Conservation (phyloP, 2,888 invertebrate species). For the Tuta absoluta region DNA sequence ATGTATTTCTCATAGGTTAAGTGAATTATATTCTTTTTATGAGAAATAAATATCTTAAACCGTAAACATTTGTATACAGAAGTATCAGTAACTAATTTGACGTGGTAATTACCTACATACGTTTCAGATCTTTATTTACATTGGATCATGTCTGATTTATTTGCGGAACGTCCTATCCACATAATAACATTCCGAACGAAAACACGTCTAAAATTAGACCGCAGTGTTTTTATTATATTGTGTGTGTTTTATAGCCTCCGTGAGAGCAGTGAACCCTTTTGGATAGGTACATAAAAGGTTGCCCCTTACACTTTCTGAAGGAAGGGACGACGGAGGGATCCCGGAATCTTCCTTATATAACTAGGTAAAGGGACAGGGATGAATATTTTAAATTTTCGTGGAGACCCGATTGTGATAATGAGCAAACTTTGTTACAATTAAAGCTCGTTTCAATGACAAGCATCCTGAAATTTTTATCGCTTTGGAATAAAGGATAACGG, state of each 20-base stretch:
- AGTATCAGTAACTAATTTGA: no score
- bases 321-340: not conserved
- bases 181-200: not conserved
- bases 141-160: not conserved
- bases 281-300: not conserved
- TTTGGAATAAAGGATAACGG: not conserved
- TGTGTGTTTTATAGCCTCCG: not conserved
- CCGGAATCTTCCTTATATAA: not conserved
- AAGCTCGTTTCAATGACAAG: not conserved
- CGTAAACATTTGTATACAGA: no score
- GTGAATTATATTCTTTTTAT: no score
- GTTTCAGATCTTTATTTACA: not conserved
- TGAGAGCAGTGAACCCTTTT: not conserved
- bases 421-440: not conserved
- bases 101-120: not conserved
- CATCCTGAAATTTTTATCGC: not conserved
- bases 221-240: not conserved
- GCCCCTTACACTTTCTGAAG: not conserved
- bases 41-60: no score
- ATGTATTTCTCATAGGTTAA: no score
- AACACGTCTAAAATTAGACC: slow-evolving; percentile 8
- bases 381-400: not conserved
- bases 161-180: not conserved
- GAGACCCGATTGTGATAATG: not conserved
- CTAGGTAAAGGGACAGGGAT: not conserved